Percentiles rank a stretch among this genome's conserved stretches.
Conservation (phyloP, 2,113 vertebrate genomes). For the Pogona vitticeps region DNA sequence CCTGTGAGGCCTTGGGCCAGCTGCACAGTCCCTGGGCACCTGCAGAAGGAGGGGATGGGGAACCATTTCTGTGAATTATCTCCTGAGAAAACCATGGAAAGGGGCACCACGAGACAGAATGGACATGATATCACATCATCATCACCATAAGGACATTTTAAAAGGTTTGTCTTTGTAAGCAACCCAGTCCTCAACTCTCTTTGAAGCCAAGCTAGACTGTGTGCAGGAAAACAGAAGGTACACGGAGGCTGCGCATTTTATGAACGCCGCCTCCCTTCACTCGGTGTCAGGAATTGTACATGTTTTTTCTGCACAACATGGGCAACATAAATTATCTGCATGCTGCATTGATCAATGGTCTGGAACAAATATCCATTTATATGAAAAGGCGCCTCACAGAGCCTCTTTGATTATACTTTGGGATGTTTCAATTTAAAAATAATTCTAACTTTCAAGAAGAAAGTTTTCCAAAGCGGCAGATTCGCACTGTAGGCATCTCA, state of each 20-base stretch:
- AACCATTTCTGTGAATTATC: too few species aligned
- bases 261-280: neutral
- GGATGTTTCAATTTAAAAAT: constrained; percentile 22
- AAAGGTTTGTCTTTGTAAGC: neutral
- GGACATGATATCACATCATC: neutral
- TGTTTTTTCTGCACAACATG: constrained; percentile 14
- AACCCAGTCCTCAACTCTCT: neutral
- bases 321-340: constrained; percentile 33
- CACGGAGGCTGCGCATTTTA: neutral
- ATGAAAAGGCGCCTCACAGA: constrained; percentile 18
- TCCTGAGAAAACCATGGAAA: too few species aligned
- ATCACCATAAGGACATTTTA: neutral
- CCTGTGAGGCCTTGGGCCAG: too few species aligned
- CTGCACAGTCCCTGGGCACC: too few species aligned
- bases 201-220: too few species aligned
- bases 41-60: too few species aligned
- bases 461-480: neutral
- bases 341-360: constrained; percentile 28
- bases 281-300: constrained; percentile 7
- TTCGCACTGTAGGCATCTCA: neutral
- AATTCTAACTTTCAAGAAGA: constrained; percentile 16
- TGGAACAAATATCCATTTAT: constrained; percentile 38
- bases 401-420: constrained; percentile 10
- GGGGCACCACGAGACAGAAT: too few species aligned
- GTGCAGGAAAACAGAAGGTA: neutral